phyloP scores from a whole-genome alignment of 2,797 vertebrate genomes.

The Anabas testudineus region DNA sequence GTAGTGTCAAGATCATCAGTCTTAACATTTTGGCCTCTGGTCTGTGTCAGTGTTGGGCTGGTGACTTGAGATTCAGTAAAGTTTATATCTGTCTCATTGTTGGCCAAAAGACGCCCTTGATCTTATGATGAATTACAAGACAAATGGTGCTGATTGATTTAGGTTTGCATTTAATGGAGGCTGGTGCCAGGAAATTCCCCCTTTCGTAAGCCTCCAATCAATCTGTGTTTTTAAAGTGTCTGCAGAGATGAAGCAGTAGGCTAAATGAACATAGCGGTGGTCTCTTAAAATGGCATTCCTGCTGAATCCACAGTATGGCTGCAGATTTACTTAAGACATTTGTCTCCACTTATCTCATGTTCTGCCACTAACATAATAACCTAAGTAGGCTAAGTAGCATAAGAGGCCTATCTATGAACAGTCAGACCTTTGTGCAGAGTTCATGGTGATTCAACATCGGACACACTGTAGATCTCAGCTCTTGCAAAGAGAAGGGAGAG shows the following conservation, averaged over 20 bases:
- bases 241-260: neutral
- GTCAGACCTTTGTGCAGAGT: conserved; percentile 42
- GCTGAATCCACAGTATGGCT: conserved; percentile 36
- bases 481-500: too few species aligned
- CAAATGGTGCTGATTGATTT: conserved; percentile 23
- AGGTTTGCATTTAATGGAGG: neutral
- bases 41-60: too few species aligned
- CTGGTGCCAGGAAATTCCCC: conserved; percentile 15
- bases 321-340: conserved; percentile 40
- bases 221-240: conserved; percentile 17
- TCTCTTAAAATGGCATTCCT: conserved; percentile 6
- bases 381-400: conserved; percentile 52
- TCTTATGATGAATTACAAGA: conserved; percentile 14
- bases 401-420: conserved; percentile 46
- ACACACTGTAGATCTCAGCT: neutral
- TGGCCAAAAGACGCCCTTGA: conserved; percentile 8
- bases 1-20: neutral
- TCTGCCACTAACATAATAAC: conserved; percentile 53
- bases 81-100: conserved; percentile 8
- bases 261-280: neutral
- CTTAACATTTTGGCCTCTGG: neutral
- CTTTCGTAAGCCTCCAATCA: conserved; percentile 5
- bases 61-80: conserved; percentile 27
- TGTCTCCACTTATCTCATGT: conserved; percentile 47
- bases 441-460: conserved; percentile 24